Conservation (phyloP, 2,888 invertebrate species). For the Callyntrura sp. region DNA sequence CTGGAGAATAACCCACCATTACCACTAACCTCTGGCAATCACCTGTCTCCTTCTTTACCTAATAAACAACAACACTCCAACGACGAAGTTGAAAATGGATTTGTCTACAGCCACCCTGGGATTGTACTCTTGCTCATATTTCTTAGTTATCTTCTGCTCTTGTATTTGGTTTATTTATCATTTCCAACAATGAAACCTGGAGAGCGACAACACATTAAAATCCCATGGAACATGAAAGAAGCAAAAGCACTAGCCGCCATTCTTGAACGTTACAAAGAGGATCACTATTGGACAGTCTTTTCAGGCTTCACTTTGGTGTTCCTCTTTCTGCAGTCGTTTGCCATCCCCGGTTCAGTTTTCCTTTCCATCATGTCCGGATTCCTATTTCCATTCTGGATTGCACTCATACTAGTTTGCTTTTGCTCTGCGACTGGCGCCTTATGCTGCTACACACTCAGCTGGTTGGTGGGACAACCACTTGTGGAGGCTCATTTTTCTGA, state of each 20-base stretch:
- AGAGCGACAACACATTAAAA: slow-evolving; percentile 51
- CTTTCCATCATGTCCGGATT: slow-evolving; percentile 98
- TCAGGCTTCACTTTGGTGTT: slow-evolving; percentile 95
- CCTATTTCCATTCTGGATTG: slow-evolving; percentile 96
- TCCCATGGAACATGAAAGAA: slow-evolving; percentile 86
- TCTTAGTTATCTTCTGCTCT: slow-evolving; percentile 27
- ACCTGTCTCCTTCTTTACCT: too few relatives aligned
- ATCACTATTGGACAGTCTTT: slow-evolving; percentile 89
- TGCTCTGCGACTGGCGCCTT: slow-evolving; percentile 99
- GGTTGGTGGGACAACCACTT: slow-evolving; percentile 93
- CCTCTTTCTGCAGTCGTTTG: slow-evolving; percentile 98
- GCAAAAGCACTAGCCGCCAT: slow-evolving; percentile 97
- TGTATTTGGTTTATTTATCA: not conserved
- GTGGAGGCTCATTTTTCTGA: slow-evolving; percentile 95
- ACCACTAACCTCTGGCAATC: not conserved
- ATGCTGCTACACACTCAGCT: slow-evolving; percentile 96
- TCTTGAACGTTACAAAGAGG: slow-evolving; percentile 95
- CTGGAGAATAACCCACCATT: not conserved
- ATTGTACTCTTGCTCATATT: slow-evolving; percentile 36
- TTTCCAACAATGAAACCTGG: slow-evolving; percentile 3
- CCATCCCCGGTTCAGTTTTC: slow-evolving; percentile 99
- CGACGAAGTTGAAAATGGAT: not conserved
- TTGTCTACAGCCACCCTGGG: slow-evolving; percentile 9
- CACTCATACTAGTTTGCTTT: slow-evolving; percentile 94
- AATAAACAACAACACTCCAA: not conserved